Conservation (phyloP, 2,888 invertebrate genomes). For the Malthinus seriepunctatus region DNA sequence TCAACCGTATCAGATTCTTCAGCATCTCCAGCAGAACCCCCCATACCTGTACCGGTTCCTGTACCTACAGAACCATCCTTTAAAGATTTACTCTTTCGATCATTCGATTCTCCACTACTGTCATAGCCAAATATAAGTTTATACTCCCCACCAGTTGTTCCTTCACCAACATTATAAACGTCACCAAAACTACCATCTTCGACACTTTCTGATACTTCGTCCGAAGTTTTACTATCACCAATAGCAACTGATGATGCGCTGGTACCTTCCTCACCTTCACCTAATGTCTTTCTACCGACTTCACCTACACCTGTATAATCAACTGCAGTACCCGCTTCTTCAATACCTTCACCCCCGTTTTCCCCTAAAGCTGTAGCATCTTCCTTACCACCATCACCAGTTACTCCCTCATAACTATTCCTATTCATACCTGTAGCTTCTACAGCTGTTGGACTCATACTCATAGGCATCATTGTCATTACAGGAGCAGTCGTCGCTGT, state of each 20-base stretch:
- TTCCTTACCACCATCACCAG: slow-evolving; percentile 31
- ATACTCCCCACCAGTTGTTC: slow-evolving; percentile 10
- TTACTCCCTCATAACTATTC: slow-evolving; percentile 17
- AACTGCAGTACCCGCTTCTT: slow-evolving; percentile 37
- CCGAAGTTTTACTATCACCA: slow-evolving; percentile 13
- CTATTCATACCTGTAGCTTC: slow-evolving; percentile 32
- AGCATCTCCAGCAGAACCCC: slow-evolving; percentile 33
- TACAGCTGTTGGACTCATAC: slow-evolving; percentile 45
- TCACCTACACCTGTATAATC: slow-evolving; percentile 25
- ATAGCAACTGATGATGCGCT: slow-evolving; percentile 13
- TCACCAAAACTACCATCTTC: slow-evolving; percentile 11
- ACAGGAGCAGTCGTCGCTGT: slow-evolving; percentile 40
- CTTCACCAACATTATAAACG: slow-evolving; percentile 3
- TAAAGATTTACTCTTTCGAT: slow-evolving; percentile 14
- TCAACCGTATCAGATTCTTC: slow-evolving; percentile 54
- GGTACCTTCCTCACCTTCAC: slow-evolving; percentile 14
- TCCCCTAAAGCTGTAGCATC: slow-evolving; percentile 46
- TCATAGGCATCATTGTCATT: slow-evolving; percentile 55
- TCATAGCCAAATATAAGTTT: slow-evolving; percentile 18
- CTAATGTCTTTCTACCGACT: slow-evolving; percentile 11
- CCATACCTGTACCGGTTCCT: slow-evolving; percentile 8
- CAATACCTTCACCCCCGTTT: slow-evolving; percentile 18
- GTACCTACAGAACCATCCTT: slow-evolving; percentile 18
- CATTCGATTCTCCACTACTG: slow-evolving; percentile 13
- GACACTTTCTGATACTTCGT: slow-evolving; percentile 11